Evolutionary conservation across 2,888 invertebrate species (phyloP).

Genomic region (Dromius quadrimaculatus): DNA sequence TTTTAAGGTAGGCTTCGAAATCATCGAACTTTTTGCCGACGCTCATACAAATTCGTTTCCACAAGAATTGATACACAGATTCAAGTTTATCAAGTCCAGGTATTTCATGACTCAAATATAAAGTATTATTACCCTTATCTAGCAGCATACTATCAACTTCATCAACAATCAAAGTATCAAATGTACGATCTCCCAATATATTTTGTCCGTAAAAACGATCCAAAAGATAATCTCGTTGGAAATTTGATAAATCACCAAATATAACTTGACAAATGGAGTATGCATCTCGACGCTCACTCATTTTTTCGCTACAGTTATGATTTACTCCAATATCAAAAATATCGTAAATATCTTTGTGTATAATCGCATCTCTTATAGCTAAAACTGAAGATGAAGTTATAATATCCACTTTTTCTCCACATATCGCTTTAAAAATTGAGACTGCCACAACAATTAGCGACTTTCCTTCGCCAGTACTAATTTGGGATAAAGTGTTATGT

Average conservation of each 20-base stretch:
- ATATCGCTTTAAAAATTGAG: conserved; percentile 59
- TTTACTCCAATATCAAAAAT: conserved; percentile 59
- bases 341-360: conserved; percentile 56
- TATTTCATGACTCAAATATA: conserved; percentile 62
- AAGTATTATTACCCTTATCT: conserved; percentile 63
- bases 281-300: conserved; percentile 56
- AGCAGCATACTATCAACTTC: conserved; percentile 66
- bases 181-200: conserved; percentile 58
- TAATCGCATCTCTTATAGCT: conserved; percentile 59
- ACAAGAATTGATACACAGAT: conserved; percentile 60
- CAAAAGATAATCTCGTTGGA: conserved; percentile 61
- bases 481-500: conserved; percentile 58
- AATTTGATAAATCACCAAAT: conserved; percentile 61
- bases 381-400: conserved; percentile 62
- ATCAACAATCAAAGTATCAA: conserved; percentile 62
- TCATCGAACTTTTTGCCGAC: conserved; percentile 15
- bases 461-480: conserved; percentile 65
- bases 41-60: conserved; percentile 57
- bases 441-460: conserved; percentile 61
- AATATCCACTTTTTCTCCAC: conserved; percentile 59
- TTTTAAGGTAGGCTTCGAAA: conserved; percentile 54
- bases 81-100: conserved; percentile 62
- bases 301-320: conserved; percentile 58
- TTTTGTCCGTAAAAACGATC: conserved; percentile 61
- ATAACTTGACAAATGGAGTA: conserved; percentile 58